Evolutionary conservation across 2,797 vertebrate species (phyloP), one percentile per base, ranked within the genome.

Genomic region (Hydrolagus colliei): DNA sequence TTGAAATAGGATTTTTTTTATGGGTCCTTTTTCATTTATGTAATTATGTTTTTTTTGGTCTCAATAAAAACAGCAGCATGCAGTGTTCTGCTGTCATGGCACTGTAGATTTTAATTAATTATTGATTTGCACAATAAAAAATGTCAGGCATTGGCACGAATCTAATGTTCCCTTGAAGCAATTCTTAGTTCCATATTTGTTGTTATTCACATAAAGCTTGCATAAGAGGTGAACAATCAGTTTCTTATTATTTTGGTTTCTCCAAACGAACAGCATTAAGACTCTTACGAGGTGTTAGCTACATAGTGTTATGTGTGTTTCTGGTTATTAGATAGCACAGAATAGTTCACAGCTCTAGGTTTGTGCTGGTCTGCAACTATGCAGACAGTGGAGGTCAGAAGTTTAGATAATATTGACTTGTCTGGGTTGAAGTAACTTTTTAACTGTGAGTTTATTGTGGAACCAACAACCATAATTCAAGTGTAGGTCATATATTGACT

Each of bases 361-460:
- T 90, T 91, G 91, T 91, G 91, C 91, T 91, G 88, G 90, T 93
- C 92, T 93, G 90, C 90, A n/a, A 59, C 91, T 73, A 72, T 73
- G 18, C 86, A 86, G 78, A 73, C 86, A 74, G 16, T 88, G 91
- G 92, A 77, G 92, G 92, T 92, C 92, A 92, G 92, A 92, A 93
- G 92, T 93, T 91, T 93, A 93, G 91, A 91, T 90, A 91, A 89
- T 92, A 93, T 93, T 93, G 91, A 94, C 91, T 90, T 91, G 92
- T 93, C 92, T 93, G 92, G 91, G 91, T 91, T 90, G 90, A 91
- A 90, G 91, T 89, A 88, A 90, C 91, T 59, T 87, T 87, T 77
- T 77, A 77, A 77, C 88, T 88, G 87, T 88, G 89, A 91, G 89
- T 86, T 77, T 80, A 22, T 90, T 90, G 88, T 89, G 90, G 91